Conservation (phyloP, 2,113 vertebrate species). For the Chauna torquata region DNA sequence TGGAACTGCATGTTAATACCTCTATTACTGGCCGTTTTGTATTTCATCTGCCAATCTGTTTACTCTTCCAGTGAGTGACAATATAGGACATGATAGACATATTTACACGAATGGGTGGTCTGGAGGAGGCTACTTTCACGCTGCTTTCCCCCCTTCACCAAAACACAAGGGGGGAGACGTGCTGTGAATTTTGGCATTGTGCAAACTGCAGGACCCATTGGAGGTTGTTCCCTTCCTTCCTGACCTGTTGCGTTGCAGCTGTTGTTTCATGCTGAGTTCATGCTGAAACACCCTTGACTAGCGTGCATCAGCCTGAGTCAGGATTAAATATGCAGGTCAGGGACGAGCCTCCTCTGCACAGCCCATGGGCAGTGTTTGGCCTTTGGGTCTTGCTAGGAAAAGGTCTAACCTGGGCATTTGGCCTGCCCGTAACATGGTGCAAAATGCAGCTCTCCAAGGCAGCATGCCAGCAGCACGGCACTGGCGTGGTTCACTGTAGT, state of each 20-base stretch:
- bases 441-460: not conserved
- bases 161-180: not conserved
- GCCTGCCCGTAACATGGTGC: not conserved
- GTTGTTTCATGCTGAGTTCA: no score
- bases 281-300: no score
- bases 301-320: not conserved
- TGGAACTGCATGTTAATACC: not conserved
- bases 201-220: not conserved
- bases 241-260: not conserved
- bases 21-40: not conserved
- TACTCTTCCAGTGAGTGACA: not conserved
- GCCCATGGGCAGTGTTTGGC: fast-evolving
- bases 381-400: not conserved
- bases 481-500: not conserved
- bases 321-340: not conserved
- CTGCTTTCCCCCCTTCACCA: not conserved
- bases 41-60: not conserved
- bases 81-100: not conserved
- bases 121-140: not conserved
- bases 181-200: not conserved
- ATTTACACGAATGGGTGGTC: not conserved
- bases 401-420: not conserved
- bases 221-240: not conserved
- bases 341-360: not conserved
- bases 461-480: fast-evolving